Base-by-base conservation (phyloP, 2,797 vertebrate species). In the Gymnoscopelus braueri region DNA sequence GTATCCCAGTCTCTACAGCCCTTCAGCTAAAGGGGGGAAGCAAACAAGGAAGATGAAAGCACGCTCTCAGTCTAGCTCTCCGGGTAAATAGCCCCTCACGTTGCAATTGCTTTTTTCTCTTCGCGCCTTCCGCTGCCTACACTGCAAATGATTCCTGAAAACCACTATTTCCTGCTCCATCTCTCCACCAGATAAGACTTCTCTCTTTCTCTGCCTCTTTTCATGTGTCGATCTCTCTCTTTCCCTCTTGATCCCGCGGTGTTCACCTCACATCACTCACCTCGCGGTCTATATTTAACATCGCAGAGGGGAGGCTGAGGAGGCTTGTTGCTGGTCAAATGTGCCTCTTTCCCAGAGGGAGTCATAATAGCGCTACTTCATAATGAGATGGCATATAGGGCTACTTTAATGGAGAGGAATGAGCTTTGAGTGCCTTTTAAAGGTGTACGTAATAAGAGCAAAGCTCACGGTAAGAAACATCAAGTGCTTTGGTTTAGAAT, bases 71-170 rank as follows among this genome's bases (percentile, higher is more conserved):
- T 87, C 87, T 92, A 88, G 85, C 90, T 91, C 84, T 87, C 74
- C 60, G 72, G 35, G 87, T 90, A 92, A 93, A 92, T 90, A 93
- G 88, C 84, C 85, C 82, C 82, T 90, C 88, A 93, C 84, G 69
- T 77, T 78, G 79, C 89, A 90, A 93, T 92, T 91, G 90, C 90
- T 90, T 92, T 91, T 87, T 84, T 86, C 84, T 86, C 81, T 73
- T 83, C 75, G 72, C 67, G 72, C 85, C 85, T 80, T 83, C 75
- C 24, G 13, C 75, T 50, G 39, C 78, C 32, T 19, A 8, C 80
- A 44, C 39, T 12, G 49, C 83, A 88, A 90, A 89, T 90, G 76
- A 89, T 90, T 88, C 85, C 77, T 32, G 7, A 39, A 84, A 85
- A 86, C 72, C 67, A 35, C 85, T 76, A 88, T 91, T 92, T 90